Evolutionary conservation across 2,113 vertebrate species (phyloP), one percentile per base, ranked within the genome.

Genomic region (Phrynosoma platyrhinos): DNA sequence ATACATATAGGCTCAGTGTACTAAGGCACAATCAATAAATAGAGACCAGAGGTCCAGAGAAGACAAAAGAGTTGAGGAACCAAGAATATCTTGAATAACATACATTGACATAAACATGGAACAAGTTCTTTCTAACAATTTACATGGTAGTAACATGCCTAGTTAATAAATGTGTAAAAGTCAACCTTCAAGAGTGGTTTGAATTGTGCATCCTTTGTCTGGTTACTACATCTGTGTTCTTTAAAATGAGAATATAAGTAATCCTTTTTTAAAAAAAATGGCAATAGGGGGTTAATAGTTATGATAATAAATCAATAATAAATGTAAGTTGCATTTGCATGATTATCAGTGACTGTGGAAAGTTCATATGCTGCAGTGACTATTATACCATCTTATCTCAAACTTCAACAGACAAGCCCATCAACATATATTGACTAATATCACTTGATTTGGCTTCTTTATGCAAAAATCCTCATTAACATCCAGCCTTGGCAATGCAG

Each of bases 391-490:
- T 87, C 79, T 69, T 52, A 90, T 62, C 47, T 2, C 27, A 47
- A 78, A 13, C 85, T 85, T 88, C 89, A 85, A 89, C 69, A 85
- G 58, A 36, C 72, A 42, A 92, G 77, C 80, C 91, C 91, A 36
- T 90, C 92, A 91, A 68, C 69, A 84, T 83, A 53, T 40, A 62
- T 79, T 75, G 79, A 72, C 40, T 9, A 42, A 40, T 82, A 68
- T 87, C 83, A 83, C 81, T 36, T 82, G 79, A 90, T 85, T 72
- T 82, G 27, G 55, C 25, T 86, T 92, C 75, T 77, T 42, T 66
- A 82, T 16, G 47, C 85, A 85, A 55, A 87, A 77, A 72, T 84
- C 47, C 80, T 93, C 89, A 88, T 94, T 94, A 91, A 93, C 92
- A 88, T 92, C 83, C 32, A 42, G 84, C 83, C 87, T 90, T 76